Evolutionary conservation across 2,113 vertebrate genomes (phyloP), one percentile per base, ranked within the genome.

Genomic region (Copsychus sechellarum): DNA sequence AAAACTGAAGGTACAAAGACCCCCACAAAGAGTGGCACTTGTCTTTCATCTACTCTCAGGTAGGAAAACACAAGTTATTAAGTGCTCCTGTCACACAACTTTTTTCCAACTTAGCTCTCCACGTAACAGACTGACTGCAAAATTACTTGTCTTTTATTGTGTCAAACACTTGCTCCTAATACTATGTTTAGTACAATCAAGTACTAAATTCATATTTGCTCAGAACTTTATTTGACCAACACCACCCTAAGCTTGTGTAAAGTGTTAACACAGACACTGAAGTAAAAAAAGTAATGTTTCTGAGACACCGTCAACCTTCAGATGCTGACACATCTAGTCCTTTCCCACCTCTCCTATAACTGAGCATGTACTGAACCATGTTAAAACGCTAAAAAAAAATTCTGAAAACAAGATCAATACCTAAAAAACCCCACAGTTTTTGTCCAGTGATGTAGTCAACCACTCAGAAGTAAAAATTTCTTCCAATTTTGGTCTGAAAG

Each of bases 231-330:
- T 13, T 51, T 8, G 57, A 21, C 19, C 24, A 74, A 43, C 22
- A 65, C 22, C n/a, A 69, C 1, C 24, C 17, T 5, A 1, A 71
- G 7, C 8, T 65, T 79, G 33, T 26, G 20, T 12, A 7, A 76
- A 29, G 8, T 5, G 5, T 29, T 73, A n/a, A n/a, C n/a, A 47
- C 3, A 70, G 6, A 29, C 5, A 61, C 6, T 5, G 0, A 56
- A 50, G 24, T 62, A 2, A 71, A 56, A 54, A 56, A 5, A 1
- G 3, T 2, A 45, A 3, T 29, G 18, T 22, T 69, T 82, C 50
- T 56, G 65, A n/a, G 15, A 53, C 22, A n/a, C 11, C 12, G 34
- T 2, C 16, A 81, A 42, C 31, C 20, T 51, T 62, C 0, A 0
- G 21, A 53, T 56, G 17, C 56, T 43, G 5, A 54, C 11, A 48